Percentiles rank a stretch among this genome's conserved stretches.
Evolutionary conservation across 2,113 vertebrate species (phyloP).

Genomic region (Microtus richardsoni): DNA sequence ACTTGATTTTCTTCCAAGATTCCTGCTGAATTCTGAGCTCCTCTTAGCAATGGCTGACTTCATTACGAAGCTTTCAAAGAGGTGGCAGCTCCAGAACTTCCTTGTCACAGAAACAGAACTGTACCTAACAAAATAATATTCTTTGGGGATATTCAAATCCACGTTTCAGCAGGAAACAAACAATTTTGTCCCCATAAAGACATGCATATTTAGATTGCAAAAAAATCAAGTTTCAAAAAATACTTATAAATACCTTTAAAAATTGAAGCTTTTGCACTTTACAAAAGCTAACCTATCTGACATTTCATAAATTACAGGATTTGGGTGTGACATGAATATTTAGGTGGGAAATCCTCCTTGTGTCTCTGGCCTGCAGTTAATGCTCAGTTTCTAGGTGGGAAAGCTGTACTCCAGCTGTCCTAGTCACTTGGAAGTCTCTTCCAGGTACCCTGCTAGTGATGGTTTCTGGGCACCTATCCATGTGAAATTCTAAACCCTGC

Average conservation of each 20-base stretch:
- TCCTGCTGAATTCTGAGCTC: neutral
- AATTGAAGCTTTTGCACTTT: neutral
- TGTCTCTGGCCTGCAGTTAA: neutral
- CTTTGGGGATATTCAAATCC: neutral
- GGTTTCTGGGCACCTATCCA: neutral
- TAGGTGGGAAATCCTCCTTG: neutral
- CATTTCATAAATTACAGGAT: neutral
- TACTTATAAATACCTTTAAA: neutral
- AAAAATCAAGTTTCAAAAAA: neutral
- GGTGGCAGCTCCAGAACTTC: neutral
- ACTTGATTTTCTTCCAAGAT: slow-evolving; percentile 44
- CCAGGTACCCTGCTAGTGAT: neutral
- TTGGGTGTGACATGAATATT: neutral
- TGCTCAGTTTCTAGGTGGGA: neutral
- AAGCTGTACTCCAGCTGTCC: neutral
- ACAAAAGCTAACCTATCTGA: neutral
- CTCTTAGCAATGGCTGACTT: neutral
- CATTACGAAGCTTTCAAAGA: neutral
- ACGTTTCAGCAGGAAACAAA: neutral
- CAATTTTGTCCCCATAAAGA: slow-evolving; percentile 9
- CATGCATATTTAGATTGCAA: neutral
- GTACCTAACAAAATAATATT: neutral
- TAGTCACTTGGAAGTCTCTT: neutral
- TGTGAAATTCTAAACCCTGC: neutral
- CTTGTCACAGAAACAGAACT: neutral